Evolutionary conservation across 2,113 vertebrate species (phyloP).

Genomic region (Acanthochromis polyacanthus): DNA sequence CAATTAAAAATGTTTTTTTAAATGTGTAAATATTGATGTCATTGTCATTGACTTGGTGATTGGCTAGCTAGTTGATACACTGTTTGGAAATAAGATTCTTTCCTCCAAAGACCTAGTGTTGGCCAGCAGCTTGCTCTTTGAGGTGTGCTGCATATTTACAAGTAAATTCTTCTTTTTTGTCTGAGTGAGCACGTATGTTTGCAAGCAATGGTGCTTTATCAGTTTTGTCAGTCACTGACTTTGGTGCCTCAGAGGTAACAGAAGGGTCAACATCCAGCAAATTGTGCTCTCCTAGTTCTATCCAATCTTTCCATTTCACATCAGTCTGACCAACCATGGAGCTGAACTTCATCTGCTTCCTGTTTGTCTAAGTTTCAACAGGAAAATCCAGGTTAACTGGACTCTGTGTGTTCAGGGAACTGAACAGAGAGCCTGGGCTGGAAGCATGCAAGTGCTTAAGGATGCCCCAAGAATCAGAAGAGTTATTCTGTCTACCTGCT

Average conservation of each 20-base stretch:
- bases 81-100: constrained; percentile 74
- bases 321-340: constrained; percentile 56
- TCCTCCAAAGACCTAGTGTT: constrained; percentile 75
- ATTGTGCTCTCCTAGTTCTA: constrained; percentile 80
- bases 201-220: neutral
- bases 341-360: constrained; percentile 90
- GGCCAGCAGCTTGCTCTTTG: constrained; percentile 47
- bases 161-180: neutral
- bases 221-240: neutral
- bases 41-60: constrained; percentile 5
- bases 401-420: constrained; percentile 59
- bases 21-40: neutral
- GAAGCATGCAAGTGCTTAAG: constrained; percentile 85
- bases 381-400: constrained; percentile 35
- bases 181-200: constrained; percentile 33
- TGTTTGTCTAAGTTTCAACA: constrained; percentile 77
- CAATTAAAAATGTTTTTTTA: too few relatives aligned
- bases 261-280: constrained; percentile 77
- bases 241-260: neutral
- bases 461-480: constrained; percentile 78
- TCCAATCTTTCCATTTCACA: constrained; percentile 49
- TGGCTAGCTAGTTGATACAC: neutral
- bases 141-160: too few relatives aligned
- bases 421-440: constrained; percentile 85
- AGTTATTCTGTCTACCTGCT: constrained; percentile 45